Conservation (phyloP, 2,888 invertebrate species). For the Ctenicera cuprea region DNA sequence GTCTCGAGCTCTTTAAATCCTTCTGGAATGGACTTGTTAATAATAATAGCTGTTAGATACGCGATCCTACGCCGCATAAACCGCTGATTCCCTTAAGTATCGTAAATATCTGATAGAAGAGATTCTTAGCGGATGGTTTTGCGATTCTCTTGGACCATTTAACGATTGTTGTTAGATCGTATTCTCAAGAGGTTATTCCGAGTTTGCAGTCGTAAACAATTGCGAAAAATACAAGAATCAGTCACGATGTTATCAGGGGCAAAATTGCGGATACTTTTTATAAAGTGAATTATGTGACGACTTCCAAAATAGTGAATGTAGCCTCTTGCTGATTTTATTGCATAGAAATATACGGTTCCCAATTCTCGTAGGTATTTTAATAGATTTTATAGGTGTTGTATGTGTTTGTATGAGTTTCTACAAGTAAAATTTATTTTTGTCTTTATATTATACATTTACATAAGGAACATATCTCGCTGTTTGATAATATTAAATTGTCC, state of each 20-base stretch:
- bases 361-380: no score
- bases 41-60: slow-evolving; percentile 5
- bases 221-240: not conserved
- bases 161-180: slow-evolving; percentile 12
- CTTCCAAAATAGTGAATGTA: no score
- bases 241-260: not conserved
- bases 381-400: no score
- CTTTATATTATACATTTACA: no score
- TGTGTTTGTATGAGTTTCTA: no score
- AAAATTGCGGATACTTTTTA: no score
- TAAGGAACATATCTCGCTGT: no score
- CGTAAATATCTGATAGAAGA: slow-evolving; percentile 23
- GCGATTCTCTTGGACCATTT: slow-evolving; percentile 7
- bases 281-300: no score
- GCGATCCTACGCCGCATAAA: not conserved
- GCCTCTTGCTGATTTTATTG: no score
- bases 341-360: no score
- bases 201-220: not conserved
- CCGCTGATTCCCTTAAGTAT: slow-evolving; percentile 1
- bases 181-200: slow-evolving; percentile 9
- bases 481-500: no score
- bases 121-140: slow-evolving; percentile 17
- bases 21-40: slow-evolving; percentile 2
- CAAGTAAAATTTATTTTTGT: no score
- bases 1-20: not conserved